Base-by-base conservation (phyloP, 2,797 vertebrate genomes). In the Clangula hyemalis region DNA sequence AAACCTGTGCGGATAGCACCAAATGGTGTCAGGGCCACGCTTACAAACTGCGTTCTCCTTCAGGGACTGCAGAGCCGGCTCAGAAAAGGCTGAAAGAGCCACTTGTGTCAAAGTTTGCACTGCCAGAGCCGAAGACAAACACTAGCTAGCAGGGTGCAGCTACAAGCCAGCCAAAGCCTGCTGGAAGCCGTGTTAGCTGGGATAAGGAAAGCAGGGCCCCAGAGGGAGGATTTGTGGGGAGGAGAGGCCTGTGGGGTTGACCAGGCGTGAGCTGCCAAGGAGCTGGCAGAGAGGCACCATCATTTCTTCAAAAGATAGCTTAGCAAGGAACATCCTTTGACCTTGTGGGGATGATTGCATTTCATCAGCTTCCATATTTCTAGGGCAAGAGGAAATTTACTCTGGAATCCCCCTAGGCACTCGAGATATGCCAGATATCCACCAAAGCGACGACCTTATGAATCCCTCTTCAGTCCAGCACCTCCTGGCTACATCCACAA, bases 1-100 rank as follows among this genome's bases (percentile, higher is more conserved):
- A 93, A 85, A 96, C 5, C 13, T 69, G 41, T 41, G 57, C 28
- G 64, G 85, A 89, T 68, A 96, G 85, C 71, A 88, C 49, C 80
- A 82, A 58, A 79, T 39, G 76, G 34, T 94, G 93, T 90, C 61
- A 88, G 80, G 85, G 54, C 71, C 49, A 68, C 57, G 58, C 91
- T 90, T 91, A 64, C 22, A 57, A 77, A 74, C 49, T 41, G 22
- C 1, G 4, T 9, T 93, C 77, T 93, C 38, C 60, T 90, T 78
- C 74, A 70, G 73, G 74, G 76, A 22, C 39, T 76, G 32, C 28
- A 88, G 73, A 86, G 5, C 11, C 18, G 5, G 22, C 41, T 88
- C 34, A 76, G 41, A 65, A 76, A 71, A 87, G 49, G 43, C 39
- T 93, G 84, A 87, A 89, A 83, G 71, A 90, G n/a, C 22, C 66